Evolutionary conservation across 1,140 invertebrate species (phyloP), one percentile per base, ranked within the genome.

Genomic region (Drosophila simulans): DNA sequence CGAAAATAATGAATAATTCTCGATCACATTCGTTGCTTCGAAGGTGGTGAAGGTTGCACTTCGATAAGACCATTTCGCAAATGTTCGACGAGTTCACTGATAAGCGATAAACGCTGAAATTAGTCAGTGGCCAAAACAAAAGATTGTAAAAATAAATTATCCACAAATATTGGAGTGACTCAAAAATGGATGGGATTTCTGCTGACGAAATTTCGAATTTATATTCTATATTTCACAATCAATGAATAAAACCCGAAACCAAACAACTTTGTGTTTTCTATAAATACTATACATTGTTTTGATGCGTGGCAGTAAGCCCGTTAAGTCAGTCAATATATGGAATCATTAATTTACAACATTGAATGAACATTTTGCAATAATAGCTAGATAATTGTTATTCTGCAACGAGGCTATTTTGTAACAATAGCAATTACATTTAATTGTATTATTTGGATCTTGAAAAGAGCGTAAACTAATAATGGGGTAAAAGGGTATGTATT

Each of bases 71-170:
- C 15, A 51, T 45, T 62, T 48, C n/a, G 17, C 53, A 63, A 42
- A 22, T 25, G 22, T 27, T 15, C 3, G 31, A 31, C 7, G 2
- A 31, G 31, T 8, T 27, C 4, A 3, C 12, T 31, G 39, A 57
- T 58, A 58, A 45, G 53, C 17, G 27, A 63, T 58, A 46, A 45
- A 35, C 12, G 0, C 42, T 8, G 10, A 20, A 52, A 43, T 52
- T 52, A 64, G 59, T 65, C 64, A 64, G n/a, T 11, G 12, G 10
- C 2, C 64, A 35, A 10, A 64, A 68, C 59, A 65, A 68, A 39
- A 51, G 59, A 35, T 52, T 34, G 31, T 49, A 40, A 31, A 63
- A 22, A 11, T 42, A 63, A 22, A n/a, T 42, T 10, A 10, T 25
- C 3, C 15, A n/a, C 5, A 20, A n/a, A 10, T 13, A 59, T 59